Conservation (phyloP, 2,888 invertebrate species). For the Ornithoptera priamus region DNA sequence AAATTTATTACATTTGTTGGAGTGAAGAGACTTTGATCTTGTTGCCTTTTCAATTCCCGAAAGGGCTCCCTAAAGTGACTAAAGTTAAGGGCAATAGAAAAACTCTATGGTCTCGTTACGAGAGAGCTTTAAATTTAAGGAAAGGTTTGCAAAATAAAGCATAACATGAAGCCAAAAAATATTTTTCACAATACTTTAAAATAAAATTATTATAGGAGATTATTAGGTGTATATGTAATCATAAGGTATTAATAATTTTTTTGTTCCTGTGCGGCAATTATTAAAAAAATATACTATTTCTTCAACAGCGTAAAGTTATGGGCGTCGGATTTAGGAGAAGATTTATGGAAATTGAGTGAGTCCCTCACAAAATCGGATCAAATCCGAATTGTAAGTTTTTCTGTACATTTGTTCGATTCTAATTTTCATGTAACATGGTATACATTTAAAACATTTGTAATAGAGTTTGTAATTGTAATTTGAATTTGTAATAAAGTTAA, state of each 20-base stretch:
- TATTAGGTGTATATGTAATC: too few species aligned
- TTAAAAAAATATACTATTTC: constrained; percentile 1
- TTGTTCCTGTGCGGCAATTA: too few species aligned
- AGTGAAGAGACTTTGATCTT: not conserved
- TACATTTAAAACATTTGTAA: not conserved
- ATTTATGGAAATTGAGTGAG: constrained; percentile 88
- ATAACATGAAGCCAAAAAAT: too few species aligned
- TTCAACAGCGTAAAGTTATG: constrained; percentile 87
- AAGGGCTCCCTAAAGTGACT: not conserved
- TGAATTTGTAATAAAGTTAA: too few species aligned
- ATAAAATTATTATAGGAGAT: too few species aligned
- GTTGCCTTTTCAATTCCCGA: constrained; percentile 3
- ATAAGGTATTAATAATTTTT: too few species aligned
- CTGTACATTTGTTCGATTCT: not conserved
- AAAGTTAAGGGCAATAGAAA: too few species aligned
- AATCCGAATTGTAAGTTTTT: constrained; percentile 84
- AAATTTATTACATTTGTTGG: not conserved
- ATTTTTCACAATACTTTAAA: too few species aligned
- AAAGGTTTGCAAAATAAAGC: too few species aligned
- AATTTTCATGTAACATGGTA: not conserved
- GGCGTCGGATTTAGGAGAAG: constrained; percentile 89
- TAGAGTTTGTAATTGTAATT: too few species aligned
- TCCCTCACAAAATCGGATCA: constrained; percentile 88
- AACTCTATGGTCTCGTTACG: too few species aligned
- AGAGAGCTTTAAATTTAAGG: too few species aligned